These are phyloP conservation scores for Fragum fragum DNA, from an alignment of 2,888 invertebrate species.

Conservation along the genomic window DNA sequence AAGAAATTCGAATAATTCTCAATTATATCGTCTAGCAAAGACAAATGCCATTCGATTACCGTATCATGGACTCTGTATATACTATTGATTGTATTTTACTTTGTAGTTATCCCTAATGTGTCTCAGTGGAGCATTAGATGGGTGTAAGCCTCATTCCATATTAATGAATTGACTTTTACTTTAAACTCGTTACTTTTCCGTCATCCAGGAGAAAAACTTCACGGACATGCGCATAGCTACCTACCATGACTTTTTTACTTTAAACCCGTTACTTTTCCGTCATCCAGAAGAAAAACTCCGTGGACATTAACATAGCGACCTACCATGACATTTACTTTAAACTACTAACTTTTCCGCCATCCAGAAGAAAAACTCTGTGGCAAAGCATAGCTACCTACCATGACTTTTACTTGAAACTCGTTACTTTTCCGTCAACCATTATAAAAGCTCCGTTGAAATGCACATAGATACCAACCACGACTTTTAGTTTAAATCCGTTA, in stretches of 20 bases:
- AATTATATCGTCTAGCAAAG: no score
- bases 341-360: background rate
- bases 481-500: no score
- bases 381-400: no score
- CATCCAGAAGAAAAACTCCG: background rate
- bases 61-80: background rate
- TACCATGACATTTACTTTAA: no score
- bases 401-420: constrained; percentile 24
- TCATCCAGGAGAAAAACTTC: background rate
- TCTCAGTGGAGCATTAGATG: constrained; percentile 4
- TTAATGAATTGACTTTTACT: constrained; percentile 36
- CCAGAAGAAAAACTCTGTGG: background rate
- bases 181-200: constrained; percentile 9
- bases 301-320: no score
- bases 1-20: no score
- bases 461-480: no score
- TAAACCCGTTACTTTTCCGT: constrained; percentile 1
- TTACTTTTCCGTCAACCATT: no score
- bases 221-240: no score
- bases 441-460: no score
- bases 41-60: no score
- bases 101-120: background rate
- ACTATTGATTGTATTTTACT: constrained; percentile 8
- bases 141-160: constrained; percentile 29
- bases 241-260: no score